Evolutionary conservation across 1,140 invertebrate species (phyloP).

Genomic region (Drosophila novamexicana): DNA sequence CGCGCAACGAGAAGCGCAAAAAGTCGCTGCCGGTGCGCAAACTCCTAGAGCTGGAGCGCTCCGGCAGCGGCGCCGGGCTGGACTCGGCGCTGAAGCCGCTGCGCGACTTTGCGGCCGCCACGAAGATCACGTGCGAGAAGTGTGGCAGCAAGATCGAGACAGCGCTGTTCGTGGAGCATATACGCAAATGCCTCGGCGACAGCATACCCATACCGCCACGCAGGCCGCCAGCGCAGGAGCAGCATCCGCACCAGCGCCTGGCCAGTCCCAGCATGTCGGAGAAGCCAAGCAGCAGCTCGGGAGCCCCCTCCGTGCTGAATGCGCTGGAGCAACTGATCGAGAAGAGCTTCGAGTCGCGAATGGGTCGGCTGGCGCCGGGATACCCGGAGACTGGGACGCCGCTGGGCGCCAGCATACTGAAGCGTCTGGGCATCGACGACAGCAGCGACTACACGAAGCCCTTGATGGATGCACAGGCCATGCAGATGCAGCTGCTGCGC

Average conservation of each 20-base stretch:
- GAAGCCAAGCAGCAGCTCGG: constrained; percentile 24
- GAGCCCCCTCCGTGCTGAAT: constrained; percentile 94
- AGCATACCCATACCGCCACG: constrained; percentile 86
- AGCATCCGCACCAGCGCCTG: constrained; percentile 78
- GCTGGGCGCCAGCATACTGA: constrained; percentile 94
- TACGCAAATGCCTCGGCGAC: constrained; percentile 92
- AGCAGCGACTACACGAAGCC: constrained; percentile 96
- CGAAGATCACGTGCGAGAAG: constrained; percentile 97
- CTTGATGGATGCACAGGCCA: constrained; percentile 93
- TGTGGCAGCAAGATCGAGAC: constrained; percentile 98
- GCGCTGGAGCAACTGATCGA: constrained; percentile 98
- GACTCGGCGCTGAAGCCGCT: constrained; percentile 90
- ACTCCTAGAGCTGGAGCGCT: constrained; percentile 93
- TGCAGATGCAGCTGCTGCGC: constrained; percentile 93
- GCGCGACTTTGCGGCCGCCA: constrained; percentile 87
- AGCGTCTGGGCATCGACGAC: constrained; percentile 96
- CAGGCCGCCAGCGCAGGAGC: constrained; percentile 21
- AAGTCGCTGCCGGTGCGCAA: constrained; percentile 97
- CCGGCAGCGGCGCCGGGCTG: constrained; percentile 88
- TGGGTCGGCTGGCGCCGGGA: constrained; percentile 75
- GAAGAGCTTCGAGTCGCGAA: constrained; percentile 96
- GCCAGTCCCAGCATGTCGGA: constrained; percentile 84
- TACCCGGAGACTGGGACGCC: constrained; percentile 86
- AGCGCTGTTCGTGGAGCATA: constrained; percentile 96
- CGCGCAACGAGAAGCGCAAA: constrained; percentile 93